phyloP scores from a whole-genome alignment of 64 coral and sea anemone genomes.

The Hydrozoanthus tunicans region DNA sequence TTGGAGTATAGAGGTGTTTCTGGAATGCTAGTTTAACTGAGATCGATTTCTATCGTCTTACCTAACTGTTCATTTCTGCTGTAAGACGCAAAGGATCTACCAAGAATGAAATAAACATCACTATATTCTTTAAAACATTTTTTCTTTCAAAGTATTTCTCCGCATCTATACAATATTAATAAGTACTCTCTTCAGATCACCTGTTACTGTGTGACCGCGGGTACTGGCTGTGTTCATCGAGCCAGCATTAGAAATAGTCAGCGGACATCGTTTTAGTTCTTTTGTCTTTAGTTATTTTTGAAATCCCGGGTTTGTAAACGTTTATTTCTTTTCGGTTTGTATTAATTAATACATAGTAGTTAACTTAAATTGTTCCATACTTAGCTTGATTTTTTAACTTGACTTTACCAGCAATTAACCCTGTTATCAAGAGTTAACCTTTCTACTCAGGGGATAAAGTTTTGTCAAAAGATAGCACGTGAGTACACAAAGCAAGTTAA shows the following conservation, averaged over 20 bases:
- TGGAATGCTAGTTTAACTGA: not conserved
- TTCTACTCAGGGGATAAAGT: too few species aligned
- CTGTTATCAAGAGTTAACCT: too few species aligned
- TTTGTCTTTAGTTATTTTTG: not conserved
- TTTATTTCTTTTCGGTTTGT: not conserved
- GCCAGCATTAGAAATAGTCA: conserved; percentile 28
- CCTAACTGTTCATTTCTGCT: conserved; percentile 3
- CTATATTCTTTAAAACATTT: not conserved
- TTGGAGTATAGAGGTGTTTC: too few species aligned
- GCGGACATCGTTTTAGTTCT: not conserved
- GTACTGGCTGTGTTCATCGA: not conserved
- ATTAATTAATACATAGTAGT: not conserved
- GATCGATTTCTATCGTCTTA: not conserved
- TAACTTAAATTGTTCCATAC: too few species aligned
- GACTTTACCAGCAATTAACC: too few species aligned
- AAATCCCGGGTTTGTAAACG: not conserved
- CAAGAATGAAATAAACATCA: not conserved
- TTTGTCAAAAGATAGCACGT: too few species aligned
- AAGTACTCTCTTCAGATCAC: conserved; percentile 25
- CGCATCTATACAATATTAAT: conserved; percentile 25
- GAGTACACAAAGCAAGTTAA: too few species aligned
- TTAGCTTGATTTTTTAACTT: too few species aligned
- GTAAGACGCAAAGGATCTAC: not conserved
- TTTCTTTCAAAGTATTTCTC: not conserved
- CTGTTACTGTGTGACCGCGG: not conserved